These are phyloP conservation scores for Anoplius nigerrimus DNA, from an alignment of 2,888 invertebrate genomes.

Conservation along the genomic window DNA sequence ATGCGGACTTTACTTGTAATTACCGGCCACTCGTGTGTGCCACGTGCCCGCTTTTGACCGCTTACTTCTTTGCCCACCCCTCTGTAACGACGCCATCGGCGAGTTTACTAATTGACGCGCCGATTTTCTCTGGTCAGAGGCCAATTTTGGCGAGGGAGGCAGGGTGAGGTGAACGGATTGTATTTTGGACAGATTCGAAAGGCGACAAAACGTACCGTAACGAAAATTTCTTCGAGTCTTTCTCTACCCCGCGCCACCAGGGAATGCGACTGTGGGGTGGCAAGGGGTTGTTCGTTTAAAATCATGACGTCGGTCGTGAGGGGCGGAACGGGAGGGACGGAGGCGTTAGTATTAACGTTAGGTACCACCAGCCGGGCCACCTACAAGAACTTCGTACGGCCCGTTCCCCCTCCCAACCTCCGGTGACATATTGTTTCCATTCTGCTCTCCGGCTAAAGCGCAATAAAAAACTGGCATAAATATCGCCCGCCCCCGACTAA, in stretches of 20 bases:
- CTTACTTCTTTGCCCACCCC: no score
- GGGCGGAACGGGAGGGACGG: slow-evolving; percentile 42
- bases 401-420: slow-evolving; percentile 38
- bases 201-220: not conserved
- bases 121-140: no score
- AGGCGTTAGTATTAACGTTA: slow-evolving; percentile 65
- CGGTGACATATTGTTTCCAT: slow-evolving; percentile 74
- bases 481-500: slow-evolving; percentile 59
- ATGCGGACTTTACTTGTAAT: no score
- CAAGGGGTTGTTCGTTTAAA: slow-evolving; percentile 63
- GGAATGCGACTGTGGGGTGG: slow-evolving; percentile 8
- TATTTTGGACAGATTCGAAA: not conserved
- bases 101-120: no score
- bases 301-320: slow-evolving; percentile 57
- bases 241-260: slow-evolving; percentile 9
- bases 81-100: no score
- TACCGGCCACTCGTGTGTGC: not conserved
- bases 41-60: no score
- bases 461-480: slow-evolving; percentile 74
- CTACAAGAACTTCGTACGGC: slow-evolving; percentile 65
- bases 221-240: not conserved
- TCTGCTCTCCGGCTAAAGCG: slow-evolving; percentile 66
- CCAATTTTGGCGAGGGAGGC: no score
- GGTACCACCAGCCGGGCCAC: slow-evolving; percentile 60
- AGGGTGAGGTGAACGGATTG: no score